Base-by-base conservation (phyloP, 2,888 invertebrate genomes). In the Athetis lepigone region DNA sequence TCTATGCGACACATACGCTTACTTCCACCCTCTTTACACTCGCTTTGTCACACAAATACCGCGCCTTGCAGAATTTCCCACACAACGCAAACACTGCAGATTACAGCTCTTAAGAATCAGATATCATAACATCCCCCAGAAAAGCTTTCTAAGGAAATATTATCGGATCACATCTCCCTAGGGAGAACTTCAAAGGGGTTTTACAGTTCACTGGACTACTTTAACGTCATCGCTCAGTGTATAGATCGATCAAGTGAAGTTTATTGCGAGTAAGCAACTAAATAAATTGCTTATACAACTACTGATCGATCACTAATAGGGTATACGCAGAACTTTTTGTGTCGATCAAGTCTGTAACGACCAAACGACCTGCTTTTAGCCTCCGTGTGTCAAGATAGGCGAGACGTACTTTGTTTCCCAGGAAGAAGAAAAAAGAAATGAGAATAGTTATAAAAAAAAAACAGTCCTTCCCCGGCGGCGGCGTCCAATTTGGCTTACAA, bases 201-300 rank as follows among this genome's bases (percentile, higher is more conserved):
- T 63, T 62, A 29, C 73, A 71, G 70, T 73, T 76, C 73, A 74
- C 70, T 81, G 74, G 64, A 67, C 68, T 64, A 47, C 33, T 71
- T 37, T 18, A 65, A 66, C 51, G 25, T 58, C 70, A 59, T 79
- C 70, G 45, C 51, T 68, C 65, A 68, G 55, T 65, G 59, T 71
- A 51, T 27, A 47, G 47, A 68, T 77, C 67, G 63, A 68, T 77
- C 60, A 57, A 60, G 19, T 52, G n/a, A 49, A 46, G 8, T 45
- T 45, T 61, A 9, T 51, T 29, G 1, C 8, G 11, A n/a, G 19
- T 46, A 18, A 42, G 13, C 18, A 29, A 51, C 47, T 23, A 43
- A 57, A 45, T 54, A 51, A 29, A 46, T 51, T 52, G 36, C 23
- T 46, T 37, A 47, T 18, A 69, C 7, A 46, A 74, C 25, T 40